A percentile compares a stretch with the other conserved stretches of the same genome.
Conservation (phyloP, 2,113 vertebrate species). For the Caloenas nicobarica region DNA sequence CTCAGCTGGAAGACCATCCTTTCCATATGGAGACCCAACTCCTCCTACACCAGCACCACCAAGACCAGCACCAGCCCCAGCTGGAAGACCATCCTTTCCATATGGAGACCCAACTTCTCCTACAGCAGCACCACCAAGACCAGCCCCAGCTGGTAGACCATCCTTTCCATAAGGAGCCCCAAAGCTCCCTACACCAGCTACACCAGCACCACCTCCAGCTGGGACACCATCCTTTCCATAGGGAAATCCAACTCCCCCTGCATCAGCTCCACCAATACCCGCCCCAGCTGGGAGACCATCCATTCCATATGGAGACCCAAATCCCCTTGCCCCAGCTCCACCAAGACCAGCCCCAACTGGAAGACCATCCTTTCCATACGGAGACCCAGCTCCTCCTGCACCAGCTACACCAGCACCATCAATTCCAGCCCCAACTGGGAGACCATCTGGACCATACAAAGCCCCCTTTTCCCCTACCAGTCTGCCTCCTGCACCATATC, state of each 20-base stretch:
- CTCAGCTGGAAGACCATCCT: not conserved
- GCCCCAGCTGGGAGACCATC: no score
- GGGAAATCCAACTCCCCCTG: not conserved
- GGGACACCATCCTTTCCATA: not conserved
- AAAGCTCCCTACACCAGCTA: accelerated
- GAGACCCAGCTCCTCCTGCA: no score
- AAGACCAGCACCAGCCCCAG: no score
- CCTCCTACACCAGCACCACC: not conserved
- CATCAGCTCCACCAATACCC: not conserved
- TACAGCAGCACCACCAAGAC: no score
- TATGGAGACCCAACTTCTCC: not conserved
- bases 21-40: not conserved
- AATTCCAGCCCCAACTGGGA: not conserved
- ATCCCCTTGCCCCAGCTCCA: no score
- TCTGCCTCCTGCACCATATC: not conserved
- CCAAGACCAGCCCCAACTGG: no score
- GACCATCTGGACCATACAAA: not conserved
- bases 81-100: not conserved
- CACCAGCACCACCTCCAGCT: not conserved
- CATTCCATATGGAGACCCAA: no score
- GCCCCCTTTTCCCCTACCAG: not conserved
- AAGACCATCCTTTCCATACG: no score
- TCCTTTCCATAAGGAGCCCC: not conserved
- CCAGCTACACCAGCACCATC: not conserved
- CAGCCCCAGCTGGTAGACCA: not conserved